Evolutionary conservation across 1,140 invertebrate species (phyloP).

Genomic region (Calephelis virginiensis): DNA sequence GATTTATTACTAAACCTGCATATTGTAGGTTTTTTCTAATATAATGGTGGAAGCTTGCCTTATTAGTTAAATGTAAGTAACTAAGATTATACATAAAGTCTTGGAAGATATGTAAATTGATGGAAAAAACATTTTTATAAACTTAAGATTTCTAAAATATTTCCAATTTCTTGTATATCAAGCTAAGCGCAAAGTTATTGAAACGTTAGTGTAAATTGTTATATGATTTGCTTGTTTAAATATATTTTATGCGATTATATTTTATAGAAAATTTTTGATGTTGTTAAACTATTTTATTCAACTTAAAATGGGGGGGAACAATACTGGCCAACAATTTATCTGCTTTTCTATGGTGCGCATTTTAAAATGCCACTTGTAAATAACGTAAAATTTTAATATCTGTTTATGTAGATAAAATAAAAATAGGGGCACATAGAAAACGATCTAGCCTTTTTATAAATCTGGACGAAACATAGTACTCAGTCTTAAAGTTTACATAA

Average conservation of each 20-base stretch:
- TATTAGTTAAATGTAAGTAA: conserved; percentile 34
- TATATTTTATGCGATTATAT: conserved; percentile 32
- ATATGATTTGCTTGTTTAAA: conserved; percentile 35
- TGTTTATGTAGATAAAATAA: conserved; percentile 20
- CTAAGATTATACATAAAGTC: conserved; percentile 12
- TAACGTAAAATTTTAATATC: conserved; percentile 19
- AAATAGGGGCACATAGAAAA: conserved; percentile 22
- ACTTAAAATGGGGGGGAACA: conserved; percentile 1
- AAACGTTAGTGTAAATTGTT: conserved; percentile 25
- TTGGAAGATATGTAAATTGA: conserved; percentile 13
- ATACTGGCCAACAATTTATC: conserved; percentile 3
- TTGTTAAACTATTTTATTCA: conserved; percentile 17
- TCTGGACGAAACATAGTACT: conserved; percentile 20
- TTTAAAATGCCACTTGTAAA: conserved; percentile 19
- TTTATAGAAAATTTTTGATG: conserved; percentile 19
- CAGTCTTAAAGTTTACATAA: conserved; percentile 24
- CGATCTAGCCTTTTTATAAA: conserved; percentile 19
- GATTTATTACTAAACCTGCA: conserved; percentile 64
- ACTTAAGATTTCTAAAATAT: conserved; percentile 11
- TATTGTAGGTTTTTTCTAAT: conserved; percentile 58
- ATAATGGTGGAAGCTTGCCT: conserved; percentile 38
- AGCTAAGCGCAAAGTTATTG: conserved; percentile 29
- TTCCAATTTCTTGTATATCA: conserved; percentile 10
- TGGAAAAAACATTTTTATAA: conserved; percentile 8
- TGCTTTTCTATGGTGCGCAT: conserved; percentile 8